A percentile compares a stretch with the other conserved stretches of the same genome.
Evolutionary conservation across 2,888 invertebrate genomes (phyloP).

Genomic region (Lochmaea capreae): DNA sequence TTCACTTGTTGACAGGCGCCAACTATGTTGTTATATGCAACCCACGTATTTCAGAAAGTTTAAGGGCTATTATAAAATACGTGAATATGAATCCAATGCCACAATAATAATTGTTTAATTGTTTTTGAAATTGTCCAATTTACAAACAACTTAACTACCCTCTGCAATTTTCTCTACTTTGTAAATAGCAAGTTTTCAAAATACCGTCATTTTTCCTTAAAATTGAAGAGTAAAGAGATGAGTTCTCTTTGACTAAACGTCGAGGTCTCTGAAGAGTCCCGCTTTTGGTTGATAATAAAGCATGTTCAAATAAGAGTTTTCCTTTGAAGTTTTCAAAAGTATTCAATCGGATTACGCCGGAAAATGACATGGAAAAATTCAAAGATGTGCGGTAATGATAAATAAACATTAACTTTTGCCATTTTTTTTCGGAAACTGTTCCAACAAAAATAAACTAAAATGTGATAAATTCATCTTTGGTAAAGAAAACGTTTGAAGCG

Average conservation of each 20-base stretch:
- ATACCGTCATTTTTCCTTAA: background rate
- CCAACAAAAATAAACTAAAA: too few species aligned
- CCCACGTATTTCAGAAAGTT: too few species aligned
- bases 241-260: slow-evolving; percentile 11
- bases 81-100: too few species aligned
- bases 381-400: background rate
- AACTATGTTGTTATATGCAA: too few species aligned
- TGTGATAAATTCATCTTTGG: background rate
- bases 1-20: too few species aligned
- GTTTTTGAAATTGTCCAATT: background rate
- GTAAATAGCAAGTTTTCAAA: background rate
- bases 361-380: slow-evolving; percentile 34
- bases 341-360: slow-evolving; percentile 31
- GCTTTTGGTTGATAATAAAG: slow-evolving; percentile 34
- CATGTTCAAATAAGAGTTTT: slow-evolving; percentile 32
- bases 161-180: background rate
- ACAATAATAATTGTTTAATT: background rate
- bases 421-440: slow-evolving; percentile 8
- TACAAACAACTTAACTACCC: background rate
- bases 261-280: slow-evolving; percentile 19
- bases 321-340: slow-evolving; percentile 31
- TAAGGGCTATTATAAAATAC: too few species aligned
- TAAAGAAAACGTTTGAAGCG: too few species aligned
- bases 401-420: background rate
- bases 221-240: background rate